Evolutionary conservation across 2,888 invertebrate species (phyloP).

Genomic region (Acanthosoma haemorrhoidale): DNA sequence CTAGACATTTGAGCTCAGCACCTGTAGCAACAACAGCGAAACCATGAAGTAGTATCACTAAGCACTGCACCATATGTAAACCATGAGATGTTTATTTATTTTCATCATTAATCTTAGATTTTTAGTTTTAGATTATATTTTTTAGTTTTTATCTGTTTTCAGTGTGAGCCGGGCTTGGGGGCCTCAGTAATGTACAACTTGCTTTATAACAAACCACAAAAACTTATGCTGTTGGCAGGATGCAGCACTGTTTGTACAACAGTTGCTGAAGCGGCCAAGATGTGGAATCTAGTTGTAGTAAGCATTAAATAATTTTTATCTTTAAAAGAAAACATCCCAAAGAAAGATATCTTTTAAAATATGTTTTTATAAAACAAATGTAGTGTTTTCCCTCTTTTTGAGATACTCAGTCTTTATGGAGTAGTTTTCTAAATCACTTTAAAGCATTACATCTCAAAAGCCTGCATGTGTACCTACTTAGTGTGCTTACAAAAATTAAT

Average conservation of each 20-base stretch:
- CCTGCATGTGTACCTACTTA: no score
- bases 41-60: no score
- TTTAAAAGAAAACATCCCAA: no score
- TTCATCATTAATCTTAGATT: not conserved
- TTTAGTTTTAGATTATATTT: constrained; percentile 50
- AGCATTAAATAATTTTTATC: constrained; percentile 48
- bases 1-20: no score
- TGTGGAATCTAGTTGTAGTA: constrained; percentile 99
- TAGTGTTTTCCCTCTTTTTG: no score
- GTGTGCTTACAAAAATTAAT: no score
- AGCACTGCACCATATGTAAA: not conserved
- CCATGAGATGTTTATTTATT: not conserved
- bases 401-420: no score
- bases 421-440: no score
- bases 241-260: constrained; percentile 99
- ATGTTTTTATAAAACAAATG: no score
- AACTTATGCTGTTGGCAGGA: constrained; percentile 88
- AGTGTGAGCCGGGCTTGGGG: constrained; percentile 98
- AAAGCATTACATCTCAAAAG: no score
- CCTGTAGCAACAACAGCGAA: no score
- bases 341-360: no score
- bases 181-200: constrained; percentile 98
- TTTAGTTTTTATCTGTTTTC: constrained; percentile 46
- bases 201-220: constrained; percentile 90
- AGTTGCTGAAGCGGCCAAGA: constrained; percentile 97